Base-by-base conservation (phyloP, 1,140 invertebrate genomes). In the Latrodectus geometricus region DNA sequence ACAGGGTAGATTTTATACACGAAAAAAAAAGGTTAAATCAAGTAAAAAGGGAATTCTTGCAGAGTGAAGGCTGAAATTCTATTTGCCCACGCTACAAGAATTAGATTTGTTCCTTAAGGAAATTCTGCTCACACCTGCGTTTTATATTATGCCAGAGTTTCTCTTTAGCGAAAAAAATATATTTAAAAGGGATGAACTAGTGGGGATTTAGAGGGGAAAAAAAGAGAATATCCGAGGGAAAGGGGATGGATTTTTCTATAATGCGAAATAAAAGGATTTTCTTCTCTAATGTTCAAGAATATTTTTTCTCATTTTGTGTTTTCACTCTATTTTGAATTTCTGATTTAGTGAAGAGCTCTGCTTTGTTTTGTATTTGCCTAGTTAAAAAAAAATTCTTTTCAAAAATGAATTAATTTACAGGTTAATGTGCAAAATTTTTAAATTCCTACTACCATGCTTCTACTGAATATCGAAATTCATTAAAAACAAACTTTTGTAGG, bases 41-140 rank as follows among this genome's bases (percentile, higher is more conserved):
- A 86, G 74, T 86, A 86, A 78, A 86, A 86, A 49, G 76, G 5
- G 35, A 86, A 72, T 70, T 77, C 50, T 17, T 61, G 11, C 61
- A 20, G 65, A 49, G 50, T 21, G 49, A 17, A 68, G 73, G 72
- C 21, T 56, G 50, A 61, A 86, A 86, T 78, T 86, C 83, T 77
- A 86, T 86, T 86, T 86, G 66, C 83, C 68, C 75, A 78, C 65
- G 83, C 83, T 78, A 65, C 83, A n/a, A 61, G 75, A 86, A 86
- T 86, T 86, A 86, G 83, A 86, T 86, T 86, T 86, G 83, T 86
- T 77, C 83, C 77, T 86, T 86, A 78, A 52, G 83, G 54, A 86
- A 77, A 86, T 86, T 86, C 83, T 86, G 52, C 83, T 86, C 83
- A 86, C 83, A 86, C 83, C 83, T 86, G 83, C 83, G 83, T 77